Evolutionary conservation across 2,797 vertebrate species (phyloP).

Genomic region (Podarcis siculus): DNA sequence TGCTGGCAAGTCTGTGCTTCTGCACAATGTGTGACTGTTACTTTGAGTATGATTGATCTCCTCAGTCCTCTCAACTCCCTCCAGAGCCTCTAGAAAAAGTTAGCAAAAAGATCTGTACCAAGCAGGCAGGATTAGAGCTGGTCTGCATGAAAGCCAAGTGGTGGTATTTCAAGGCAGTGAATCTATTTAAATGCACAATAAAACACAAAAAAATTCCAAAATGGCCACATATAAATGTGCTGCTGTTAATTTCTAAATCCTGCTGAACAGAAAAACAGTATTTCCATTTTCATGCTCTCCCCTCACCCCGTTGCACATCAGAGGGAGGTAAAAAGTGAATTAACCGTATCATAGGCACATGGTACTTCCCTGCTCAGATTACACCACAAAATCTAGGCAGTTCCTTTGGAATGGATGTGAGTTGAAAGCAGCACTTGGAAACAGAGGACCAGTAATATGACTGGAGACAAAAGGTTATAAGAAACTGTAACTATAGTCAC

Average conservation of each 20-base stretch:
- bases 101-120: neutral
- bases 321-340: conserved; percentile 67
- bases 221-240: neutral
- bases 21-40: neutral
- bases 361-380: conserved; percentile 77
- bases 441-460: conserved; percentile 64
- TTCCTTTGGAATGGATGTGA: conserved; percentile 65
- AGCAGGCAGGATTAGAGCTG: neutral
- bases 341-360: conserved; percentile 74
- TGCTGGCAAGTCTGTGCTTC: neutral
- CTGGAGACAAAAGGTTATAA: conserved; percentile 71
- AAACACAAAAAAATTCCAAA: neutral
- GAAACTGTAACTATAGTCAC: conserved; percentile 29
- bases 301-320: conserved; percentile 55
- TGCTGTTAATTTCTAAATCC: conserved; percentile 47
- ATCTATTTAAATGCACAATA: neutral
- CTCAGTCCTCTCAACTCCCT: neutral
- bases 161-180: conserved; percentile 1
- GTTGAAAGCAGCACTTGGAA: conserved; percentile 58
- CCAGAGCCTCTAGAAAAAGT: neutral
- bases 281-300: conserved; percentile 54
- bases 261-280: conserved; percentile 23
- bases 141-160: neutral
- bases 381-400: conserved; percentile 75
- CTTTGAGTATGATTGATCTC: neutral